Base-by-base conservation (phyloP, 2,888 invertebrate genomes). In the Agrilus biguttatus region DNA sequence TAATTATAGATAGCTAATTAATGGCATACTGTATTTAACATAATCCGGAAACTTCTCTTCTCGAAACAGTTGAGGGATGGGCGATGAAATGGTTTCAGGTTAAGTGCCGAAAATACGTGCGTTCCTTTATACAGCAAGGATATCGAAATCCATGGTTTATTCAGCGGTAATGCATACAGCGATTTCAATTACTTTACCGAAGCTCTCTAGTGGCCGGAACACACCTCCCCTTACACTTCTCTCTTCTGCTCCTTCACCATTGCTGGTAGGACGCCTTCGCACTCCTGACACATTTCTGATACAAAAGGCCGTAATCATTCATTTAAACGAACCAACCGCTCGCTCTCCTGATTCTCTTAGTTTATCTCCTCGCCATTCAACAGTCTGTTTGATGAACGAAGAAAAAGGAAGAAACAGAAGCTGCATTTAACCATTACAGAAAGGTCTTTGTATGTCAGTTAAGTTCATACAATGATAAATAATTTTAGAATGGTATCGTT, bases 71-170 rank as follows among this genome's bases (percentile, higher is more conserved):
- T 21, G 21, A 21, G 21, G 21, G 21, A 21, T 21, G 21, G 21
- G 3, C 8, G 5, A 23, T 8, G 23, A 8, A 23, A 8, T 23
- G 8, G 38, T 44, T 45, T 45, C 45, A 33, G 44, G 42, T 40
- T 39, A 47, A 48, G 47, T 50, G 51, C 50, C 51, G 50, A 51
- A 50, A 49, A 54, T 56, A 59, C 59, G 61, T 61, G 59, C 55
- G 52, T 45, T 51, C 51, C 51, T 53, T 53, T 55, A 54, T 53
- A 51, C 52, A 48, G 49, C 49, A 47, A 45, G 52, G 52, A 53
- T 53, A 52, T 46, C 49, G 49, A 46, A 48, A 48, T 50, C 51
- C 47, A 59, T 61, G 62, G 60, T 62, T 62, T 62, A 62, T 62
- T 62, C 62, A 62, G 53, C 48, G 51, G 50, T 23, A 55, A 55